Conservation (phyloP, 1,140 invertebrate species). For the Drosophila sechellia region DNA sequence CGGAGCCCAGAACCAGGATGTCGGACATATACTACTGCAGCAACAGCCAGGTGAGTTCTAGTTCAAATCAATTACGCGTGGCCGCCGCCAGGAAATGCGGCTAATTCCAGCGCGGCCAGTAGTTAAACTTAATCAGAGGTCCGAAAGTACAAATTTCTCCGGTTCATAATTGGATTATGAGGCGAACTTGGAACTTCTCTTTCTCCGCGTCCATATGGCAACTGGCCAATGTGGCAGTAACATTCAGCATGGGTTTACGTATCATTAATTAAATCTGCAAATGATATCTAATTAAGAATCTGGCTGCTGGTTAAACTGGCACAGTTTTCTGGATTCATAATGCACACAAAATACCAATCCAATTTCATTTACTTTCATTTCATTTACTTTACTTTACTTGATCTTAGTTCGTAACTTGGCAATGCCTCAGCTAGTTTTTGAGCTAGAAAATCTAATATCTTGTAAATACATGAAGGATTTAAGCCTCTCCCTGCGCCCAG, state of each 20-base stretch:
- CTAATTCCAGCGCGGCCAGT: constrained; percentile 7
- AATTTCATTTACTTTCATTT: too few species aligned
- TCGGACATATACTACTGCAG: constrained; percentile 80
- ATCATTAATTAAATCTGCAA: neutral
- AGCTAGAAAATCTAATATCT: too few species aligned
- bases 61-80: constrained; percentile 21
- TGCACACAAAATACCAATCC: neutral
- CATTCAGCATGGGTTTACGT: neutral
- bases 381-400: too few species aligned
- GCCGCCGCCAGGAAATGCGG: constrained; percentile 1
- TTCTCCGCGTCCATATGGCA: neutral
- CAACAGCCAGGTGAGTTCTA: constrained; percentile 66
- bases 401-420: too few species aligned
- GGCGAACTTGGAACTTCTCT: constrained; percentile 3
- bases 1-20: constrained; percentile 52
- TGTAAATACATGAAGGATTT: neutral
- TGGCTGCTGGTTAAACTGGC: neutral
- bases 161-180: neutral
- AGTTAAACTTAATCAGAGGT: constrained; percentile 9
- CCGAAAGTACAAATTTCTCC: constrained; percentile 12
- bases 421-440: too few species aligned
- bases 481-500: neutral
- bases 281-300: neutral
- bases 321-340: too few species aligned
- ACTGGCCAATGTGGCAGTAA: neutral